A percentile compares a stretch with the other conserved stretches of the same genome.
Conservation (phyloP, 2,888 invertebrate genomes). For the Carterocephalus palaemon region DNA sequence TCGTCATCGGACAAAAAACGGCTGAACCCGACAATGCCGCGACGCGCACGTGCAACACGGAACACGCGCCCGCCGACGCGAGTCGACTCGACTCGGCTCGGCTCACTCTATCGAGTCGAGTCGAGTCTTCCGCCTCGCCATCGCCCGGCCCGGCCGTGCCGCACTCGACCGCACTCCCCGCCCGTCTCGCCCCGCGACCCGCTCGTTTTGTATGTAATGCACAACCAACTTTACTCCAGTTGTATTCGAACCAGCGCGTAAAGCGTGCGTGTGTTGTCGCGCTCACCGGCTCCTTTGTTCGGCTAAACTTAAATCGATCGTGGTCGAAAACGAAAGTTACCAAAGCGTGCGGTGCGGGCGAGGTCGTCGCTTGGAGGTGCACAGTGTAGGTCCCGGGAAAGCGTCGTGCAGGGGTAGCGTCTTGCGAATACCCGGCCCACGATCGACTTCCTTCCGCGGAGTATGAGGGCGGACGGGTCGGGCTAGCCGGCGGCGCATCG, state of each 20-base stretch:
- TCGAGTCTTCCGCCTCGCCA: constrained; percentile 29
- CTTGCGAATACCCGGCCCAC: constrained; percentile 33
- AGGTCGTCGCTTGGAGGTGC: constrained; percentile 43
- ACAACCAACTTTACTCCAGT: constrained; percentile 54
- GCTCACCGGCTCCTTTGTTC: constrained; percentile 50
- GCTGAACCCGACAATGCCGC: constrained; percentile 21
- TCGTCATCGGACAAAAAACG: constrained; percentile 21
- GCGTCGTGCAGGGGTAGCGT: too few relatives aligned
- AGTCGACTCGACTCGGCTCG: constrained; percentile 9
- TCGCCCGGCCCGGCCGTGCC: constrained; percentile 9
- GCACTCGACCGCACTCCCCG: constrained; percentile 42
- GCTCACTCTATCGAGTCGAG: too few relatives aligned
- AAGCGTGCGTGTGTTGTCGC: constrained; percentile 42
- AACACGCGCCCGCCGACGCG: constrained; percentile 13
- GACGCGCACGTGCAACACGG: constrained; percentile 24
- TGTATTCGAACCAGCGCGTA: constrained; percentile 53
- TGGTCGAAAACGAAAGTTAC: constrained; percentile 37
- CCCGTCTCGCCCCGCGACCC: constrained; percentile 26
- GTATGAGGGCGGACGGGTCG: constrained; percentile 36
- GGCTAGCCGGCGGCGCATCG: constrained; percentile 35
- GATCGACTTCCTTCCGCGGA: constrained; percentile 34
- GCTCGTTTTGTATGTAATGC: constrained; percentile 39
- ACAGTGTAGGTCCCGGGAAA: constrained; percentile 32
- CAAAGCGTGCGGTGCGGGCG: constrained; percentile 50
- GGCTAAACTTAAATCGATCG: constrained; percentile 42